A percentile compares a stretch with the other conserved stretches of the same genome.
Conservation (phyloP, 2,888 invertebrate genomes). For the Pecten maximus region DNA sequence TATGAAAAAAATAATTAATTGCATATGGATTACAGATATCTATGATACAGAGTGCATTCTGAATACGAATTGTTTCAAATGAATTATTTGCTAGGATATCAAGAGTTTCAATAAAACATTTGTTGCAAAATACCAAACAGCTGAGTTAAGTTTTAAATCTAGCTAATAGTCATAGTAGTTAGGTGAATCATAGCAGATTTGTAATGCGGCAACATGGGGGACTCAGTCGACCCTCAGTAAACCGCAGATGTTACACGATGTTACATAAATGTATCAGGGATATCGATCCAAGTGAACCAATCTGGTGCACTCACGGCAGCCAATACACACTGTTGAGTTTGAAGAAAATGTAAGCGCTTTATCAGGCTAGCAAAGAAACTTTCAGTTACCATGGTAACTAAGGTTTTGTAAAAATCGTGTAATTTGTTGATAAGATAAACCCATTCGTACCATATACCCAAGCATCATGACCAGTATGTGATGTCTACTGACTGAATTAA, state of each 20-base stretch:
- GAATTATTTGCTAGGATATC: too few relatives aligned
- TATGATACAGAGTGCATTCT: too few relatives aligned
- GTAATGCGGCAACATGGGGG: not conserved
- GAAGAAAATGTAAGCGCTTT: not conserved
- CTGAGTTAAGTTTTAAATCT: not conserved
- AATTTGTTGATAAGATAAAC: not conserved
- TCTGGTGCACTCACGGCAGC: not conserved
- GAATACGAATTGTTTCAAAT: too few relatives aligned
- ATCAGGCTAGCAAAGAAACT: not conserved
- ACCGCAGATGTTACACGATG: not conserved
- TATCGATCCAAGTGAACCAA: not conserved
- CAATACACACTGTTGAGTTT: not conserved
- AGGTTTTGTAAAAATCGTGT: not conserved
- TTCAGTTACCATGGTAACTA: not conserved
- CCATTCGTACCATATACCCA: too few relatives aligned
- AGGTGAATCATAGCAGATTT: constrained; percentile 5
- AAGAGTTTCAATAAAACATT: too few relatives aligned
- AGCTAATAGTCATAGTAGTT: not conserved
- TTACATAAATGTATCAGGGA: not conserved
- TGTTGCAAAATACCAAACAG: not conserved
- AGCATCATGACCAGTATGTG: too few relatives aligned
- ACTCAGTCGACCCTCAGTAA: not conserved
- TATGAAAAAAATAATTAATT: too few relatives aligned
- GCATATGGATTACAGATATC: too few relatives aligned
- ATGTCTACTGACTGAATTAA: too few relatives aligned